Conservation (phyloP, 2,113 vertebrate species). For the Dendropsophus ebraccatus region DNA sequence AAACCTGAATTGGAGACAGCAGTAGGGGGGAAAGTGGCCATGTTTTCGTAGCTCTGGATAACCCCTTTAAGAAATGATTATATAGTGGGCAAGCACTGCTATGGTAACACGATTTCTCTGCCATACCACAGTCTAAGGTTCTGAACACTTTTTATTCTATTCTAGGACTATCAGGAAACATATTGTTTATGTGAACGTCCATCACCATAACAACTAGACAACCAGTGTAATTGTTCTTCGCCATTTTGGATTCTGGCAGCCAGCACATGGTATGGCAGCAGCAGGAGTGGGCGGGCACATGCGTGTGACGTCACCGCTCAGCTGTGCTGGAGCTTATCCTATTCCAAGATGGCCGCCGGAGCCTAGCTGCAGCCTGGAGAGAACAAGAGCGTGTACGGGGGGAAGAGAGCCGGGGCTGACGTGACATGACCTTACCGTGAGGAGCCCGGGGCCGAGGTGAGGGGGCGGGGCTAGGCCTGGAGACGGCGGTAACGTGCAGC, state of each 20-base stretch:
- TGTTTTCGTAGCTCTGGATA: too few relatives aligned
- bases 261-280: neutral
- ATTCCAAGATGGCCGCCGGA: slow-evolving; percentile 27
- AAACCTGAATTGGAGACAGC: too few relatives aligned
- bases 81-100: too few relatives aligned
- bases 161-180: too few relatives aligned
- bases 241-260: slow-evolving; percentile 22
- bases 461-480: neutral
- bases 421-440: neutral
- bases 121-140: too few relatives aligned
- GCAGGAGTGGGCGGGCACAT: neutral
- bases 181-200: too few relatives aligned
- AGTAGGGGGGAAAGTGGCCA: too few relatives aligned
- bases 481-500: neutral
- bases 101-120: too few relatives aligned
- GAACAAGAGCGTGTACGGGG: slow-evolving; percentile 6
- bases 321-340: slow-evolving; percentile 15
- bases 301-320: slow-evolving; percentile 18
- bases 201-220: neutral
- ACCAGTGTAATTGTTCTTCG: neutral
- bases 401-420: neutral
- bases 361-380: neutral
- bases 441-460: slow-evolving; percentile 16
- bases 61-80: too few relatives aligned
- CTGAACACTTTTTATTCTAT: too few relatives aligned